Conservation (phyloP, 2,113 vertebrate species). For the Larimichthys crocea region DNA sequence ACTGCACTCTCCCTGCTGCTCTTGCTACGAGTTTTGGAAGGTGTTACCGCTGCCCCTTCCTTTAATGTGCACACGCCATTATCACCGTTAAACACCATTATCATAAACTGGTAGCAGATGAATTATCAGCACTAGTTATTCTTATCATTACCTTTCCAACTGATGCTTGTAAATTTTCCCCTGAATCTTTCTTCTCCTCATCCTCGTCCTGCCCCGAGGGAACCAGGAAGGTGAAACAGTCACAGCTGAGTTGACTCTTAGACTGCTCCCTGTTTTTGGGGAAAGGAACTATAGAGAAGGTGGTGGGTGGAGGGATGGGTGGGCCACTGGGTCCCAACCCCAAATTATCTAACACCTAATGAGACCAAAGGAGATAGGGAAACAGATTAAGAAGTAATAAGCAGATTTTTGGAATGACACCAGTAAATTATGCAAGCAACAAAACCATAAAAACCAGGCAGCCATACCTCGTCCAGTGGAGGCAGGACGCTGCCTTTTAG, state of each 20-base stretch:
- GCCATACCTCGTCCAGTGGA: conserved; percentile 78
- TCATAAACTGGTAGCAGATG: neutral
- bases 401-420: too few species aligned
- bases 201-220: conserved; percentile 43
- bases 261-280: conserved; percentile 74
- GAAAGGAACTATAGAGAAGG: conserved; percentile 87
- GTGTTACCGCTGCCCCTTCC: conserved; percentile 64
- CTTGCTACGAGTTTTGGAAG: conserved; percentile 43
- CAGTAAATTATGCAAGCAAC: neutral
- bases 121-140: neutral
- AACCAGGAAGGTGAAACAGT: conserved; percentile 84
- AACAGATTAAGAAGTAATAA: conserved; percentile 1
- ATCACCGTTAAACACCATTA: conserved; percentile 2
- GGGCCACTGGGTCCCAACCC: conserved; percentile 85
- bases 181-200: conserved; percentile 77
- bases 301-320: conserved; percentile 80
- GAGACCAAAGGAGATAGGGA: conserved; percentile 1
- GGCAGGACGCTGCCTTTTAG: conserved; percentile 81
- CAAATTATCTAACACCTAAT: conserved; percentile 87
- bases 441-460: conserved; percentile 11
- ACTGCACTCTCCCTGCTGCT: conserved; percentile 50
- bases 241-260: conserved; percentile 35
- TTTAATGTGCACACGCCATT: conserved; percentile 6
- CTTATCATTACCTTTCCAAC: conserved; percentile 76
- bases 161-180: conserved; percentile 23